These are phyloP conservation scores for Ophion costatus DNA, from an alignment of 2,888 invertebrate genomes.

Conservation along the genomic window DNA sequence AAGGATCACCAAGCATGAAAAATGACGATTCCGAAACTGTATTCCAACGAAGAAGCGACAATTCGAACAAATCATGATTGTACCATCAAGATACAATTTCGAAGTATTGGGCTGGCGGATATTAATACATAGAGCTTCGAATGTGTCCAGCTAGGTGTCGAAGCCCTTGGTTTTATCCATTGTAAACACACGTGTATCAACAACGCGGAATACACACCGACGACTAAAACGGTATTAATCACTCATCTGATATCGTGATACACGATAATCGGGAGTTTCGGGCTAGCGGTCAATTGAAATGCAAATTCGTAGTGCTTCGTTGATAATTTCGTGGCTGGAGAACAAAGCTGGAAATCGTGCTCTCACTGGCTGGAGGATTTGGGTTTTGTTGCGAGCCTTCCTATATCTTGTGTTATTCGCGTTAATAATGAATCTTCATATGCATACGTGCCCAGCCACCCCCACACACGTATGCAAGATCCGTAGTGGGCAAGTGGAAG, in stretches of 20 bases:
- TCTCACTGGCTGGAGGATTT: not conserved
- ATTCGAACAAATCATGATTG: too few relatives aligned
- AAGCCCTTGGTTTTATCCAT: too few relatives aligned
- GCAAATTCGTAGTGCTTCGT: not conserved
- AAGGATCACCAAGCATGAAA: too few relatives aligned
- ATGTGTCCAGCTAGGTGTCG: too few relatives aligned
- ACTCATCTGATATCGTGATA: not conserved
- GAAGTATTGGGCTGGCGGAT: too few relatives aligned
- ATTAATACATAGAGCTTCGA: too few relatives aligned
- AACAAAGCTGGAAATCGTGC: not conserved
- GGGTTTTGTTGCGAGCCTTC: not conserved
- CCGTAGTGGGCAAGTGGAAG: constrained; percentile 38
- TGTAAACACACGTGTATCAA: not conserved
- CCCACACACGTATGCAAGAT: not conserved
- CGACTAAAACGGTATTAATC: not conserved
- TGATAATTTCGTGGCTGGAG: not conserved
- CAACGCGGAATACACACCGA: not conserved
- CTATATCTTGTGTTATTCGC: not conserved
- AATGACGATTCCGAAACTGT: too few relatives aligned
- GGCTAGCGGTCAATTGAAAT: not conserved
- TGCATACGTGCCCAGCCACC: not conserved
- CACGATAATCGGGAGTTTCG: not conserved
- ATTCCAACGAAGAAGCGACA: too few relatives aligned
- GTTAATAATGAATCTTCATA: constrained; percentile 11
- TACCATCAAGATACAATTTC: too few relatives aligned